Evolutionary conservation across 1,140 invertebrate species (phyloP).

Genomic region (Drosophila truncata): DNA sequence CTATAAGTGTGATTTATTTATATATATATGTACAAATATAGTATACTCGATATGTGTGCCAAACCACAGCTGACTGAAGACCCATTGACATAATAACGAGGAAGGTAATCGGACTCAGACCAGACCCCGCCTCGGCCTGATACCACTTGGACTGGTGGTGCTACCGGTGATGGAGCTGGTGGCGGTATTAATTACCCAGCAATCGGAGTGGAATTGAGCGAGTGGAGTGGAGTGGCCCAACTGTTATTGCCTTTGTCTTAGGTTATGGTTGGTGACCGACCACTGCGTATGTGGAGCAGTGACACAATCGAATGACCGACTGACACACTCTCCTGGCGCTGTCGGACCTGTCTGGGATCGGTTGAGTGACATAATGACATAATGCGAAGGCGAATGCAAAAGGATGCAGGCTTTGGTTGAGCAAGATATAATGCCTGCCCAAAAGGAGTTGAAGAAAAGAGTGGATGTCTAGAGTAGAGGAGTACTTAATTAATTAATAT

Average conservation of each 20-base stretch:
- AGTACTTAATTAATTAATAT: too few relatives aligned
- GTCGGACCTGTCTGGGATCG: slow-evolving; percentile 26
- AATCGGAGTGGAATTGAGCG: slow-evolving; percentile 53
- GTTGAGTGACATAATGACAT: slow-evolving; percentile 45
- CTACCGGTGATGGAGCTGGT: slow-evolving; percentile 25
- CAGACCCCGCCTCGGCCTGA: slow-evolving; percentile 28
- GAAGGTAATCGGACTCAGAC: slow-evolving; percentile 78
- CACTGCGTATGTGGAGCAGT: slow-evolving; percentile 52
- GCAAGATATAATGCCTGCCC: slow-evolving; percentile 8
- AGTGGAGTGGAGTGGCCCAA: slow-evolving; percentile 32
- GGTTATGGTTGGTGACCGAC: slow-evolving; percentile 68
- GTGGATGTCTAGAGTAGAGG: not conserved
- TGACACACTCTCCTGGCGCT: slow-evolving; percentile 60
- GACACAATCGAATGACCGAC: slow-evolving; percentile 74
- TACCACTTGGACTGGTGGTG: slow-evolving; percentile 26
- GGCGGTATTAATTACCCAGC: slow-evolving; percentile 74
- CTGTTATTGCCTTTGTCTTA: slow-evolving; percentile 56
- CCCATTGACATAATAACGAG: slow-evolving; percentile 85
- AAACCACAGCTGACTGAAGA: slow-evolving; percentile 56
- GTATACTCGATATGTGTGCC: slow-evolving; percentile 39
- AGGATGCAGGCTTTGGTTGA: slow-evolving; percentile 47
- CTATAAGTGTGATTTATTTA: slow-evolving; percentile 40
- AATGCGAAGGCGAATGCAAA: slow-evolving; percentile 45
- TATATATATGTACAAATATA: slow-evolving; percentile 8
- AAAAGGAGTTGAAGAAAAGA: not conserved